Evolutionary conservation across 2,797 vertebrate species (phyloP), one percentile per base, ranked within the genome.

Genomic region (Mormyrus proboscirostris): DNA sequence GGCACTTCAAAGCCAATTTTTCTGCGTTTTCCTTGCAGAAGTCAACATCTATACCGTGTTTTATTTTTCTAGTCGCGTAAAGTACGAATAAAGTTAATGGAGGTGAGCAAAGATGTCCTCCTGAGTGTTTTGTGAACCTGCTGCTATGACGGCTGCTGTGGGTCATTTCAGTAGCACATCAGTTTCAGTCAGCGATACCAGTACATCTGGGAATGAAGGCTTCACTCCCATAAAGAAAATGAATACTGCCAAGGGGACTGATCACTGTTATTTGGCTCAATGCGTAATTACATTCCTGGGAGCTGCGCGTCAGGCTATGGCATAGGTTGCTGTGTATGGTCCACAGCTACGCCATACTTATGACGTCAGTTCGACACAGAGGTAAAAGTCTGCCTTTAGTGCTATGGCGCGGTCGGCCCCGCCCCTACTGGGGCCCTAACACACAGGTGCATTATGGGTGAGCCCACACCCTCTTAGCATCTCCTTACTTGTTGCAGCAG

Each of bases 401-500:
- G 41, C 38, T 19, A 47, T n/a, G 76, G 19, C 29, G 3, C 0
- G 3, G 76, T 82, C 16, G 47, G 73, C 38, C 76, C 41, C 41
- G 41, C 76, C 76, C 76, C 19, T 47, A n/a, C 69, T 16, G 69
- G 4, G 14, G 65, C 65, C 29, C 29, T 33, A 73, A 16, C 69
- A 10, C 83, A 29, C n/a, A 5, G 49, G 83, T 53, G 44, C 83
- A 33, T 49, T 85, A n/a, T 84, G 41, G 82, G 82, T 49, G 47
- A 33, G 4, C 8, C 25, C 25, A 14, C 50, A 55, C 22, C 50
- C 33, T 4, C 29, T 41, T n/a, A 10, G 33, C 29, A n/a, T 44
- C 62, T 55, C 88, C 97, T 97, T 95, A 99, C 98, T 94, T 83
- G 98, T 99, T 88, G 96, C 96, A 92, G 97, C 97, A 88, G 97